phyloP scores from a whole-genome alignment of 2,113 vertebrate genomes.

The Todiramphus saurophagus region DNA sequence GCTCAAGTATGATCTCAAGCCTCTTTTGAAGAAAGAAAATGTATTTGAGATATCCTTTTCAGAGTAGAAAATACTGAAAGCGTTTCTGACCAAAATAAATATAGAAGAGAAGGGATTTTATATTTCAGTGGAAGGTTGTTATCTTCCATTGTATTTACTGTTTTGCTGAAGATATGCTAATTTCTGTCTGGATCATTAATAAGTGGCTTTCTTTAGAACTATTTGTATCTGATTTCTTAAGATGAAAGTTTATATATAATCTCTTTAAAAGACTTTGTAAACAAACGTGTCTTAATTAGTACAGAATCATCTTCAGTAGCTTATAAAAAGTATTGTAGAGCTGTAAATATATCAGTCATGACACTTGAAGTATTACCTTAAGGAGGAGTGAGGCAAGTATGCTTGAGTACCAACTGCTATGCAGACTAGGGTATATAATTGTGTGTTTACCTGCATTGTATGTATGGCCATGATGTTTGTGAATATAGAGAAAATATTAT shows the following conservation, averaged over 20 bases:
- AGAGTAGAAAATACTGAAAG: background rate
- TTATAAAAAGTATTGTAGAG: background rate
- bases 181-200: background rate
- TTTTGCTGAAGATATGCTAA: background rate
- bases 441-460: background rate
- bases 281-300: background rate
- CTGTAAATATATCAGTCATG: background rate
- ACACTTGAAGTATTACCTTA: background rate
- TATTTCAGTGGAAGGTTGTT: background rate
- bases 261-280: background rate
- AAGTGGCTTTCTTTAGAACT: background rate
- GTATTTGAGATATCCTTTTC: background rate
- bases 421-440: background rate
- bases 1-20: background rate
- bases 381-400: background rate
- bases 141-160: background rate
- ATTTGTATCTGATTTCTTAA: background rate
- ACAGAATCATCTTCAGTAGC: background rate
- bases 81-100: conserved; percentile 5
- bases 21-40: background rate
- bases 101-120: background rate
- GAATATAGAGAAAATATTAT: background rate
- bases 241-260: background rate
- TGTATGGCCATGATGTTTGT: background rate
- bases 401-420: background rate